Evolutionary conservation across 2,888 invertebrate genomes (phyloP).

Genomic region (Ectemnius continuus): DNA sequence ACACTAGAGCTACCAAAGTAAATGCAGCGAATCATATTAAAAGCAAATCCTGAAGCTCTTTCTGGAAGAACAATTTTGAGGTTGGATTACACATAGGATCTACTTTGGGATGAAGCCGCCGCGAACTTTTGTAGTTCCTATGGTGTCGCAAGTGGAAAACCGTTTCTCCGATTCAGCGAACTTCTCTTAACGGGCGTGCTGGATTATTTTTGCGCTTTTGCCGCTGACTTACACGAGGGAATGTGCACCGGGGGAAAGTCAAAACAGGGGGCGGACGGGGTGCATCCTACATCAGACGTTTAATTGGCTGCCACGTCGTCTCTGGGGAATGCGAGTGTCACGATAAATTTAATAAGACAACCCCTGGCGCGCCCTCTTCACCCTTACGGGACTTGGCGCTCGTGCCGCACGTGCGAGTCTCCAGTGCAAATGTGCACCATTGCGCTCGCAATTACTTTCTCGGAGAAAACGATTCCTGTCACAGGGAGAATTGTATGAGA

Average conservation of each 20-base stretch:
- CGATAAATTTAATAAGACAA: constrained; percentile 59
- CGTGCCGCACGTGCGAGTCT: no score
- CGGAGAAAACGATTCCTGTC: no score
- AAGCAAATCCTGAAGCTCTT: neutral
- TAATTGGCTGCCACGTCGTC: constrained; percentile 57
- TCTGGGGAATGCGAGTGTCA: constrained; percentile 48
- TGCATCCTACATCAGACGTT: constrained; percentile 56
- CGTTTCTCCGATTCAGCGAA: constrained; percentile 10
- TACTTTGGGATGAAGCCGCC: no score
- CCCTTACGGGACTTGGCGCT: no score
- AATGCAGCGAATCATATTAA: no score
- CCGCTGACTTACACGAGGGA: constrained; percentile 7
- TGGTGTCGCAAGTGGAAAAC: no score
- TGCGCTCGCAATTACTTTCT: no score
- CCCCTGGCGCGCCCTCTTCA: no score
- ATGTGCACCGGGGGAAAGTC: constrained; percentile 42
- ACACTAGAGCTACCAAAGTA: no score
- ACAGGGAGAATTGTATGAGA: no score
- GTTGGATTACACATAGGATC: no score
- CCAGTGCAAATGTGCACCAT: no score
- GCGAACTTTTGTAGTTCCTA: constrained; percentile 6
- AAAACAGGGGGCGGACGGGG: constrained; percentile 41
- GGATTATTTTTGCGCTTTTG: constrained; percentile 12
- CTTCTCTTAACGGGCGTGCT: constrained; percentile 40
- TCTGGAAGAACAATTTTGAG: neutral